Percentiles rank a stretch among this genome's conserved stretches.
These are phyloP conservation scores for Discoglossus pictus DNA, from an alignment of 2,797 vertebrate genomes.

Conservation along the genomic window DNA sequence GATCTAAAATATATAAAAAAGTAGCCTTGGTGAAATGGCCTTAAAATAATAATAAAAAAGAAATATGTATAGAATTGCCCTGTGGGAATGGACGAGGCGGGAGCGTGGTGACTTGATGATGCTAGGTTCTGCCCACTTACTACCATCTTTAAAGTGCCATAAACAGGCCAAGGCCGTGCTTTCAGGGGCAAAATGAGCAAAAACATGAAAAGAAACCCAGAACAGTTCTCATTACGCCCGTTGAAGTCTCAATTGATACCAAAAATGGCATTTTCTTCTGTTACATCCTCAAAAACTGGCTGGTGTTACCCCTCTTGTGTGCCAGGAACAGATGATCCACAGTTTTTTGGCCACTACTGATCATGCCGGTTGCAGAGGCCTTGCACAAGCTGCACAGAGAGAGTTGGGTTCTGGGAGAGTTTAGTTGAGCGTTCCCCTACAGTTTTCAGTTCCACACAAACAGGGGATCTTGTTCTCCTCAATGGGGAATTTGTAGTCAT, in stretches of 20 bases:
- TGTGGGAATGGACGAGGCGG: constrained; percentile 1
- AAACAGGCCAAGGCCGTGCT: not conserved
- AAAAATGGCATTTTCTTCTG: not conserved
- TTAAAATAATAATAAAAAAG: constrained; percentile 17
- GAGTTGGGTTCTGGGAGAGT: no score
- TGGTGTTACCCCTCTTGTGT: not conserved
- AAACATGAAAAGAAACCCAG: no score
- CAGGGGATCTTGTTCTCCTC: constrained; percentile 95
- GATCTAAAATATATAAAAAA: constrained; percentile 41
- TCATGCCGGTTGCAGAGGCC: not conserved
- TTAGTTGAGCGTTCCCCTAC: constrained; percentile 89
- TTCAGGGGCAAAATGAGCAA: not conserved
- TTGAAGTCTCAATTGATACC: no score
- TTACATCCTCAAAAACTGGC: not conserved
- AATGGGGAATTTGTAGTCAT: constrained; percentile 93
- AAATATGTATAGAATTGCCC: constrained; percentile 12
- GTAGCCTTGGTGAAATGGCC: constrained; percentile 24
- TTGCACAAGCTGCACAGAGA: not conserved
- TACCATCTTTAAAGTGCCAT: constrained; percentile 30
- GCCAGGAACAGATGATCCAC: not conserved
- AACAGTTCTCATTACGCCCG: no score
- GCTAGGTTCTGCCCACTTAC: not conserved
- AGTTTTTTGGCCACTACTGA: not conserved
- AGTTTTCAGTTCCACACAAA: constrained; percentile 90
- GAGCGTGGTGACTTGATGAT: not conserved